phyloP scores from a whole-genome alignment of 2,113 vertebrate genomes.

The Platycercus adscitus region DNA sequence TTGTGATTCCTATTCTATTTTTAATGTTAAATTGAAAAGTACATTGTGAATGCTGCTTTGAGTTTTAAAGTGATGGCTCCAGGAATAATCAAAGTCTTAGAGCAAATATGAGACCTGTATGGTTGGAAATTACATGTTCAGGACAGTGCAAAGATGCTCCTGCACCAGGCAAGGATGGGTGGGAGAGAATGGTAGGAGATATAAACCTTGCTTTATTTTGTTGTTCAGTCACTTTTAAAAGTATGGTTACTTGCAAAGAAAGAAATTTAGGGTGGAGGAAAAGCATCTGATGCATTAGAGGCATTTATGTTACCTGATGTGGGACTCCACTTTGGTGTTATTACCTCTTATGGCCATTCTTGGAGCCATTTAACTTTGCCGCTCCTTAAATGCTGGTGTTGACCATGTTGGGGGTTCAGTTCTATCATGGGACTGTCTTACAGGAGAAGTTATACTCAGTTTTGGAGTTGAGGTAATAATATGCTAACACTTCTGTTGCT shows the following conservation, averaged over 20 bases:
- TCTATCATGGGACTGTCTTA: accelerated
- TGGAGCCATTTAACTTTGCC: background rate
- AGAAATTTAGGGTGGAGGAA: background rate
- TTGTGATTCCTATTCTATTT: background rate
- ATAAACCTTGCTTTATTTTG: background rate
- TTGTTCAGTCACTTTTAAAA: background rate
- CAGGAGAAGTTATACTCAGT: accelerated
- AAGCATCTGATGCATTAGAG: background rate
- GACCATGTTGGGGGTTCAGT: accelerated
- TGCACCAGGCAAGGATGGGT: background rate
- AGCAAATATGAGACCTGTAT: background rate
- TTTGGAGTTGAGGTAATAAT: background rate
- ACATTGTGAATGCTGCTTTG: background rate
- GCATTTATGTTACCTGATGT: background rate
- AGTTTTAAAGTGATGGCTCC: background rate
- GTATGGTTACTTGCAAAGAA: background rate
- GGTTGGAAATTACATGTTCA: background rate
- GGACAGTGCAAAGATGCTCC: background rate
- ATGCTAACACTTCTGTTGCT: background rate
- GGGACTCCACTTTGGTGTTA: background rate
- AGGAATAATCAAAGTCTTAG: background rate
- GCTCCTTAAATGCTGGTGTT: background rate
- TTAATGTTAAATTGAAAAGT: background rate
- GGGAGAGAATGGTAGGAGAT: background rate
- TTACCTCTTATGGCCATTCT: background rate